These are phyloP conservation scores for Steinernema feltiae DNA, from an alignment of 1,140 invertebrate species.

Conservation along the genomic window DNA sequence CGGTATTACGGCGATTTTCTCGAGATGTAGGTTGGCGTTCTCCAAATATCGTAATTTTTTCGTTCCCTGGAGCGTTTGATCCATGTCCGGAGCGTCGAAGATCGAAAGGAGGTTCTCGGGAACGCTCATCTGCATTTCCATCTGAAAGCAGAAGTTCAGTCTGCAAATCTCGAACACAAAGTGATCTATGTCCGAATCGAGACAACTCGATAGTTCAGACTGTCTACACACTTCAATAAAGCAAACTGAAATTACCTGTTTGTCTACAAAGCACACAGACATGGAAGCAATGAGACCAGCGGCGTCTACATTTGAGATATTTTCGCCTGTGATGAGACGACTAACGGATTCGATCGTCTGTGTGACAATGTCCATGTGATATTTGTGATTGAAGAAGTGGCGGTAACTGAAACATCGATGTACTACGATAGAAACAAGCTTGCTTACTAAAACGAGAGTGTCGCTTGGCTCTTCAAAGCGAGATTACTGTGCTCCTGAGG, in stretches of 20 bases:
- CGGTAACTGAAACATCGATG: constrained; percentile 38
- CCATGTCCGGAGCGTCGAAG: background rate
- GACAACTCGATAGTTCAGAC: too few relatives aligned
- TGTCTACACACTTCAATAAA: background rate
- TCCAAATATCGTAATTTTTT: constrained; percentile 41
- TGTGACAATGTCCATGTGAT: constrained; percentile 38
- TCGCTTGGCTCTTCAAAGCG: constrained; percentile 26
- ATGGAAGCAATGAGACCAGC: background rate
- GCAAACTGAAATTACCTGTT: background rate
- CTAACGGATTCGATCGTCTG: background rate
- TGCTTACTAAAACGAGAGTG: constrained; percentile 42
- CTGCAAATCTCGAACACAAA: background rate
- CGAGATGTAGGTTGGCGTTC: constrained; percentile 37
- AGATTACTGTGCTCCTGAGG: constrained; percentile 16
- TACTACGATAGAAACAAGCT: background rate
- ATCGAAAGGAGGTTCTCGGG: constrained; percentile 22
- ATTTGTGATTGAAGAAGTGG: constrained; percentile 48
- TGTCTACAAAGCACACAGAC: background rate
- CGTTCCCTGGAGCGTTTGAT: constrained; percentile 29
- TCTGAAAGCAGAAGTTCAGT: constrained; percentile 24
- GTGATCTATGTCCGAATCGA: background rate
- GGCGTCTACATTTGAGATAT: background rate
- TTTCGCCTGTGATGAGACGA: background rate
- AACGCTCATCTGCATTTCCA: constrained; percentile 27
- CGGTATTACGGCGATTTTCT: constrained; percentile 24